phyloP scores from a whole-genome alignment of 2,888 invertebrate genomes.

The Sinopyrophorus schimmeli region DNA sequence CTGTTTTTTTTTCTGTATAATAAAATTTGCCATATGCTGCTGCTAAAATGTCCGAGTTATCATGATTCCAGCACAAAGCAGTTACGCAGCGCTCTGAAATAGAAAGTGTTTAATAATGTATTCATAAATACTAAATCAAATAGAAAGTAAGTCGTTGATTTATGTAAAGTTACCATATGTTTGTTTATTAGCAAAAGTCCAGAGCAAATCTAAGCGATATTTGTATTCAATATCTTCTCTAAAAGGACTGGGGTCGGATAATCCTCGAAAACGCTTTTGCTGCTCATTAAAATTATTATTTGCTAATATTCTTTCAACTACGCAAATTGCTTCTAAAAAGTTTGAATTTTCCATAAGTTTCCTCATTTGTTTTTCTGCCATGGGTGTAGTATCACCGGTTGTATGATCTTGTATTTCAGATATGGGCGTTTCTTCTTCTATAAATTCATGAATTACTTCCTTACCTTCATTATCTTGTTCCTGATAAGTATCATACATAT shows the following conservation, averaged over 20 bases:
- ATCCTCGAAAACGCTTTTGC: constrained; percentile 72
- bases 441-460: constrained; percentile 46
- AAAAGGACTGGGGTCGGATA: constrained; percentile 64
- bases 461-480: constrained; percentile 43
- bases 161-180: constrained; percentile 49
- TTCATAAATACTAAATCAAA: neutral
- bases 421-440: constrained; percentile 40
- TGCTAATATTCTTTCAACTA: constrained; percentile 73
- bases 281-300: constrained; percentile 67
- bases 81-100: constrained; percentile 61
- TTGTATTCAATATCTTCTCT: constrained; percentile 66
- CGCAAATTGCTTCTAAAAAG: constrained; percentile 66
- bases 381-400: no score
- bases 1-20: constrained; percentile 61
- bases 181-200: constrained; percentile 64
- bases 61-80: constrained; percentile 67
- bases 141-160: neutral
- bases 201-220: constrained; percentile 68
- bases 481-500: constrained; percentile 73
- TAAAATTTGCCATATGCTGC: constrained; percentile 73
- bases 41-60: constrained; percentile 72
- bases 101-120: constrained; percentile 7
- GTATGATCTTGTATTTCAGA: no score
- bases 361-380: constrained; percentile 49
- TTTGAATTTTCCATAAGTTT: constrained; percentile 47